Conservation (phyloP, 1,140 invertebrate genomes). For the Bicyclus anynana region DNA sequence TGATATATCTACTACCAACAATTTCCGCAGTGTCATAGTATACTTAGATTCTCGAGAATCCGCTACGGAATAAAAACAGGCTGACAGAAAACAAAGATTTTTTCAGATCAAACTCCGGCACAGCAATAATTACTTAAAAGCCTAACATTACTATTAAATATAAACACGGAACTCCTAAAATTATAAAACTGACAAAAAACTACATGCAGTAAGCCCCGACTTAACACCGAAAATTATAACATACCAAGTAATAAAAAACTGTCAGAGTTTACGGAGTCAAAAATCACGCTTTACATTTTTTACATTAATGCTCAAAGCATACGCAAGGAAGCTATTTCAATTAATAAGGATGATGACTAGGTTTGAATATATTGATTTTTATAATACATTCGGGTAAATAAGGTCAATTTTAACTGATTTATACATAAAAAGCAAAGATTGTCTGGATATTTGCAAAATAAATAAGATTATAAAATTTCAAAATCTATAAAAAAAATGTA, state of each 20-base stretch:
- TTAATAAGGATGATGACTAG: too few relatives aligned
- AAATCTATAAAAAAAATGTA: too few relatives aligned
- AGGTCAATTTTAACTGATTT: too few relatives aligned
- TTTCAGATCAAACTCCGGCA: slow-evolving; percentile 18
- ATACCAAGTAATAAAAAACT: neutral
- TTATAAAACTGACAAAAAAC: slow-evolving; percentile 3
- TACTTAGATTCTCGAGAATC: neutral
- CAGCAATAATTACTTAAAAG: slow-evolving; percentile 11
- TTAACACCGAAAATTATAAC: neutral
- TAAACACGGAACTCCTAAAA: neutral
- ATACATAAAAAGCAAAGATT: too few relatives aligned
- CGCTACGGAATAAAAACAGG: slow-evolving; percentile 1
- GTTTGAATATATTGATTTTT: too few relatives aligned
- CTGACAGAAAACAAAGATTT: slow-evolving; percentile 6
- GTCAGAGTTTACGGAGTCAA: neutral
- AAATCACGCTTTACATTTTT: slow-evolving; percentile 1
- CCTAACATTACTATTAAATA: slow-evolving; percentile 11
- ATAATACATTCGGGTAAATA: too few relatives aligned
- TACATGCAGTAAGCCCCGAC: neutral
- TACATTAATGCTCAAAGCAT: slow-evolving; percentile 4
- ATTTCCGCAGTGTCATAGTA: neutral
- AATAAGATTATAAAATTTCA: too few relatives aligned
- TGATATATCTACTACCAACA: neutral
- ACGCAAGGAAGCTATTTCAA: slow-evolving; percentile 4
- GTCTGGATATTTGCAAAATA: too few relatives aligned